Evolutionary conservation across 1,140 invertebrate genomes (phyloP).

Genomic region (Neodiprion virginianus): DNA sequence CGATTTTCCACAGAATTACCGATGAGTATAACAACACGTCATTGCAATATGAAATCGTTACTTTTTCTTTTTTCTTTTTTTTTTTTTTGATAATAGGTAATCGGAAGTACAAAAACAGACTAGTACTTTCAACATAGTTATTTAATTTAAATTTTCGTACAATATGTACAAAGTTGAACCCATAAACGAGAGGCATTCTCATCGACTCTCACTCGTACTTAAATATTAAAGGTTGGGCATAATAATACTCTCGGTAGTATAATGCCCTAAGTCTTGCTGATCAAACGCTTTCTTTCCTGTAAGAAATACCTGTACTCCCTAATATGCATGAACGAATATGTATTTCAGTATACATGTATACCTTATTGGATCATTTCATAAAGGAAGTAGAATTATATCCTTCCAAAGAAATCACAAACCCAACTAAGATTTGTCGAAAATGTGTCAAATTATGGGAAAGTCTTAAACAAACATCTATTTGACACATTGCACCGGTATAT

Average conservation of each 20-base stretch:
- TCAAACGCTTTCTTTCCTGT: slow-evolving; percentile 56
- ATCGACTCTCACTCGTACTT: slow-evolving; percentile 60
- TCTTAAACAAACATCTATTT: no score
- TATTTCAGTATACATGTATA: neutral
- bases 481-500: no score
- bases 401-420: no score
- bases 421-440: no score
- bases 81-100: slow-evolving; percentile 35
- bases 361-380: no score
- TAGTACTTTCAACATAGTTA: slow-evolving; percentile 62
- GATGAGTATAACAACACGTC: slow-evolving; percentile 9
- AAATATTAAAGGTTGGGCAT: slow-evolving; percentile 63
- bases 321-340: slow-evolving; percentile 11
- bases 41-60: slow-evolving; percentile 6
- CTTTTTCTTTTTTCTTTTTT: neutral
- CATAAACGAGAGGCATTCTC: slow-evolving; percentile 58
- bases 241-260: slow-evolving; percentile 62
- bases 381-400: no score
- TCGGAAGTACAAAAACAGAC: slow-evolving; percentile 59
- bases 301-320: slow-evolving; percentile 54
- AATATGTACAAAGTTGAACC: slow-evolving; percentile 60
- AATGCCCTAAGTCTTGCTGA: slow-evolving; percentile 64
- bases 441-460: no score
- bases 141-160: slow-evolving; percentile 52
- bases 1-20: neutral